Base-by-base conservation (phyloP, 2,888 invertebrate genomes). In the Graphium colonna region DNA sequence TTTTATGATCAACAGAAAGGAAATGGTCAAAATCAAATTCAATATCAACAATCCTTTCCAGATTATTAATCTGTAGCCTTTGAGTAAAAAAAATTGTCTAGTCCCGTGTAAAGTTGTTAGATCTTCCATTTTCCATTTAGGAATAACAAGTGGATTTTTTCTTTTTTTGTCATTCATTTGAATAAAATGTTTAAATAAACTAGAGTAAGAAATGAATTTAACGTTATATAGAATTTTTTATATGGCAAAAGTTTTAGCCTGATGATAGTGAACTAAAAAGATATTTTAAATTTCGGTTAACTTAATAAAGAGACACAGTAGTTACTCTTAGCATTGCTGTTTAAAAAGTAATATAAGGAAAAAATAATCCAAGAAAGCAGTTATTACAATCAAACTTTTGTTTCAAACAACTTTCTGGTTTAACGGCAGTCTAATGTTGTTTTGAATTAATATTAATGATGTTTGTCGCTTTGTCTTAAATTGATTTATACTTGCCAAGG, bases 71-170 rank as follows among this genome's bases (percentile, higher is more conserved):
- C 60, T 58, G 1, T 40, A 63, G 0, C 75, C 73, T 1, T 60
- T 71, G 41, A 60, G 65, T 8, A 60, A 57, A 1, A 64, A 62
- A 17, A 82, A 68, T 9, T 75, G 67, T 10, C 59, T 69, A 0
- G 71, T 69, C 0, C 86, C 86, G 28, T 84, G 83, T 9, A 85
- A 15, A 0, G 83, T 77, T 0, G 79, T 79, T 1, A 83, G 66
- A 21, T 67, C 65, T 44, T 69, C 55, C 0, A 72, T 41, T 4
- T 66, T 16, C 1, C 59, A 58, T 5, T 56, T 50, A 5, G 59
- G 48, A 10, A 48, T 8, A 28, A 13, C 31, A 9, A 13, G 7
- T 13, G 15, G 12, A 7, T 9, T 7, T 47, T 52, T 15, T 8
- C 3, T 16, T 42, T 52, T 36, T 41, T 52, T 18, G 9, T 13